Evolutionary conservation across 1,140 invertebrate species (phyloP), one percentile per base, ranked within the genome.

Genomic region (Asobara japonica): DNA sequence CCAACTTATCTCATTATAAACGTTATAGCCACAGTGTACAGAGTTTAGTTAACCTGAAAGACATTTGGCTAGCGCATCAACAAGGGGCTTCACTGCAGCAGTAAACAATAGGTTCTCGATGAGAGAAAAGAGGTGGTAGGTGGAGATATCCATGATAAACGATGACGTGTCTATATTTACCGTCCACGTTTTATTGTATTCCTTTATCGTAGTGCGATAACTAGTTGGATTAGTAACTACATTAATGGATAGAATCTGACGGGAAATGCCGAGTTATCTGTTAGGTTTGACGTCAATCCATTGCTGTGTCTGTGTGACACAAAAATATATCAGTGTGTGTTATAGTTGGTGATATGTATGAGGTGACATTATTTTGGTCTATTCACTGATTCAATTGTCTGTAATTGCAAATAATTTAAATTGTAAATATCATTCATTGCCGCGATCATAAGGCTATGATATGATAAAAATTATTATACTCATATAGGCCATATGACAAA

Each of bases 201-300:
- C 13, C 25, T 30, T 29, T 48, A 20, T 45, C 10, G 6, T 18
- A 64, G 4, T 30, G 0, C 36, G 36, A 65, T 65, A 71, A 36
- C n/a, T 29, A 65, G 25, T 62, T 31, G 65, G 38, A 65, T 65
- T 71, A 71, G 65, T 71, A 45, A 64, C 69, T 64, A 29, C 60
- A 65, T 65, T 41, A 71, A 71, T 71, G 41, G 45, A 64, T 65
- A 30, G 18, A 61, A 71, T 25, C 51, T 56, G 51, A 56, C 27
- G 8, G 61, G 62, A 38, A 71, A 29, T 25, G 36, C 13, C n/a
- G 62, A 71, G 41, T 71, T 71, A 71, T 71, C 69, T 65, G 69
- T 48, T 5, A 27, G 68, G 22, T 48, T 48, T 65, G 69, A 71
- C 69, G 69, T 71, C 69, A 71, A 71, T 70, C 11, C 41, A n/a